phyloP scores from a whole-genome alignment of 2,797 vertebrate genomes.

The Poeciliopsis presidionis region DNA sequence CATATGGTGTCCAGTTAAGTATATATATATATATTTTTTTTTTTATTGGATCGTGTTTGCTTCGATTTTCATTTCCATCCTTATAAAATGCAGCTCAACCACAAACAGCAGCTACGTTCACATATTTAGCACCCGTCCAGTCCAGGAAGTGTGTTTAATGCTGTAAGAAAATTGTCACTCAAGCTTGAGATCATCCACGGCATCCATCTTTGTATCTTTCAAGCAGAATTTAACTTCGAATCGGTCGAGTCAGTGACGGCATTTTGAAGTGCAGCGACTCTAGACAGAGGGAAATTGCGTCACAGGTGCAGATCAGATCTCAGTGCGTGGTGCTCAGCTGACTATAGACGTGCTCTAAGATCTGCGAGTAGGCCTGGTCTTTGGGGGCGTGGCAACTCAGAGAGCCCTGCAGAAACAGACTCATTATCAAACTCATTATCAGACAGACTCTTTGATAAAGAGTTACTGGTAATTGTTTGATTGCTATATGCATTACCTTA shows the following conservation, averaged over 20 bases:
- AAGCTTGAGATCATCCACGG: constrained; percentile 42
- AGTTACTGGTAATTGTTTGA: not conserved
- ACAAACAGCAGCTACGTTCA: constrained; percentile 11
- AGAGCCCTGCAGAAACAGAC: constrained; percentile 83
- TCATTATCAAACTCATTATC: not conserved
- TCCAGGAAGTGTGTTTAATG: constrained; percentile 18
- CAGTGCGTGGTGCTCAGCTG: constrained; percentile 81
- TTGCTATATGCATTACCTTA: constrained; percentile 79
- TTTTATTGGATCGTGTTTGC: constrained; percentile 5
- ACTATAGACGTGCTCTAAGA: constrained; percentile 92
- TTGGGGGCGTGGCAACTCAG: constrained; percentile 91
- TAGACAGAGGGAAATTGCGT: not conserved
- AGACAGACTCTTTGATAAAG: not conserved
- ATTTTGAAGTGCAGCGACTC: constrained; percentile 17
- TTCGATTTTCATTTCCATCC: not conserved
- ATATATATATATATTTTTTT: not conserved
- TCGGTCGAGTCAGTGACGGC: constrained; percentile 11
- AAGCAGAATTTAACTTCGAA: constrained; percentile 38
- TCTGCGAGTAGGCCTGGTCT: constrained; percentile 90
- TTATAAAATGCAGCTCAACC: constrained; percentile 23
- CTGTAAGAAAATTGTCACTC: constrained; percentile 32
- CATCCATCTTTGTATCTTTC: constrained; percentile 41
- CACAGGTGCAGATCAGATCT: constrained; percentile 34
- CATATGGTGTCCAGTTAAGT: constrained; percentile 10
- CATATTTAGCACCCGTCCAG: constrained; percentile 18